Conservation (phyloP, 1,140 invertebrate genomes). For the Cyclargus thomasi region DNA sequence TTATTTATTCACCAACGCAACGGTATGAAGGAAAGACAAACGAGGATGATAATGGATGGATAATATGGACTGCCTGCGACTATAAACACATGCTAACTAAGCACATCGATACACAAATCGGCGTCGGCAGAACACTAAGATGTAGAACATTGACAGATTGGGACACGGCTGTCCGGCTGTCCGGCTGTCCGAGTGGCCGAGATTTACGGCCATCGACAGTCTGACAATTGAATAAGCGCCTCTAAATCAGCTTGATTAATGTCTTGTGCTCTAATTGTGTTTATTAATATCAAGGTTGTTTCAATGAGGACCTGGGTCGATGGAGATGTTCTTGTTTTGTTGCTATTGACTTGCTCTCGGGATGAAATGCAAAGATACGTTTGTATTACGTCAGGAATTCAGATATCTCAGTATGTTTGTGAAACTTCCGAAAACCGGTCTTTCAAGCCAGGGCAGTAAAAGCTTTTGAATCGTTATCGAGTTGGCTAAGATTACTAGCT, state of each 20-base stretch:
- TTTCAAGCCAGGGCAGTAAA: too few relatives aligned
- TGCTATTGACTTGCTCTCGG: neutral
- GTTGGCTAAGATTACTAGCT: too few relatives aligned
- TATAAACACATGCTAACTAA: neutral
- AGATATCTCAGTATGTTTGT: too few relatives aligned
- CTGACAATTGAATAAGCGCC: constrained; percentile 12
- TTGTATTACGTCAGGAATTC: too few relatives aligned
- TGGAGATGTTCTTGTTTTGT: neutral
- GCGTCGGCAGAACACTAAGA: neutral
- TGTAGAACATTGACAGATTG: neutral
- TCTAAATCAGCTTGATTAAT: constrained; percentile 13
- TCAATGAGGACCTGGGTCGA: neutral
- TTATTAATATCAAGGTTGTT: neutral
- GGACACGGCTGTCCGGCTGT: neutral
- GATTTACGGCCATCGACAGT: constrained; percentile 6
- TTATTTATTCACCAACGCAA: too few relatives aligned
- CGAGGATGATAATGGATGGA: too few relatives aligned
- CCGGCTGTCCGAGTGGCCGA: neutral
- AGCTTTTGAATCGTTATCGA: too few relatives aligned
- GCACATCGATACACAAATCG: neutral
- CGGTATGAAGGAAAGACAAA: too few relatives aligned
- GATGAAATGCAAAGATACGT: too few relatives aligned
- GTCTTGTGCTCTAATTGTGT: neutral
- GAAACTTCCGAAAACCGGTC: too few relatives aligned
- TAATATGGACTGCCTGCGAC: too few relatives aligned